Evolutionary conservation across 2,113 vertebrate species (phyloP).

Genomic region (Camarhynchus parvulus): DNA sequence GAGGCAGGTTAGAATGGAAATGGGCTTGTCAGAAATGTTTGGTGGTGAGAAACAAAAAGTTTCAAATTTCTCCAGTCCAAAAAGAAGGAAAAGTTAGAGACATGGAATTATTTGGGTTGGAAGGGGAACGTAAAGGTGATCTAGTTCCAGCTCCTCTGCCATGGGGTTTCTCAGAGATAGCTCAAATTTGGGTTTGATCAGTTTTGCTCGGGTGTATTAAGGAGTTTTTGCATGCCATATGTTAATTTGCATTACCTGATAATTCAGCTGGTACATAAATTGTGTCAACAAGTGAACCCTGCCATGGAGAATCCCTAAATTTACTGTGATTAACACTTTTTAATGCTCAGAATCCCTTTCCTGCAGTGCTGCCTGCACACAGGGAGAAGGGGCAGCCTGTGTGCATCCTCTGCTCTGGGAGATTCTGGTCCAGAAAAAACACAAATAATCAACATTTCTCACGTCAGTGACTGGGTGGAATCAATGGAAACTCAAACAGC

Average conservation of each 20-base stretch:
- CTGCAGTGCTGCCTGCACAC: not conserved
- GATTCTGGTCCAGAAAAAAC: not conserved
- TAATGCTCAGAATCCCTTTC: not conserved
- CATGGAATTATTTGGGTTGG: not conserved
- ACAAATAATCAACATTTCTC: not conserved
- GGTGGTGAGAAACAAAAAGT: not conserved
- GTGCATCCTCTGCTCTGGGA: not conserved
- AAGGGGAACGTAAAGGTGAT: not conserved
- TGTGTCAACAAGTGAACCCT: not conserved
- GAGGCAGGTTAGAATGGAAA: not conserved
- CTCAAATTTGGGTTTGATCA: not conserved
- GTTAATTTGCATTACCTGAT: not conserved
- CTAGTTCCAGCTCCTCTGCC: not conserved
- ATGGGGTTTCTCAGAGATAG: no score
- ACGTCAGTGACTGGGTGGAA: not conserved
- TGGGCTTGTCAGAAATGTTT: not conserved
- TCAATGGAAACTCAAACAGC: not conserved
- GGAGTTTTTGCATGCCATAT: accelerated
- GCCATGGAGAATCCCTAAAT: not conserved
- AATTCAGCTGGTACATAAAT: not conserved
- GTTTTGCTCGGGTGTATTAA: not conserved
- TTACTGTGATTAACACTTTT: not conserved
- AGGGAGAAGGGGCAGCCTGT: not conserved
- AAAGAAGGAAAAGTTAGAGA: not conserved
- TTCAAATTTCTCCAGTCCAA: not conserved